Conservation (phyloP, 2,797 vertebrate genomes). For the Paguma larvata region DNA sequence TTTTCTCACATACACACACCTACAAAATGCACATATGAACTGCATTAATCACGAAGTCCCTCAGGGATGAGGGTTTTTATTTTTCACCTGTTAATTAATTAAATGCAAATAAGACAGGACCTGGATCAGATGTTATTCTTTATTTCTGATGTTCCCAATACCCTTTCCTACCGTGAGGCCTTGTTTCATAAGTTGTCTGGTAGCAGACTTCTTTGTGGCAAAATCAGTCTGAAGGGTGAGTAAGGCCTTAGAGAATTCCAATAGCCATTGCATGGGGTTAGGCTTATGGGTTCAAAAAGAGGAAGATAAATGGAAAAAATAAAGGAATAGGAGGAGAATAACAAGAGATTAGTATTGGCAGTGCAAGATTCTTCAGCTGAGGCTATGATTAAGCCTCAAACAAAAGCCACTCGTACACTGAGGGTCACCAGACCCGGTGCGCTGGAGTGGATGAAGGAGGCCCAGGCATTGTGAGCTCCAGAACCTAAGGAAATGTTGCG, state of each 20-base stretch:
- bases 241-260: neutral
- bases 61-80: neutral
- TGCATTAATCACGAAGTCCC: neutral
- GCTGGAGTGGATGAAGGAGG: neutral
- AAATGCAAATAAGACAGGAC: neutral
- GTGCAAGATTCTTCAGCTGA: neutral
- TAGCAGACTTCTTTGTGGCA: neutral
- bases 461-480: neutral
- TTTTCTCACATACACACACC: neutral
- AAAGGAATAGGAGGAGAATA: neutral
- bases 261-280: neutral
- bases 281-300: neutral
- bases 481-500: neutral
- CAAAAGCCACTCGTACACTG: neutral
- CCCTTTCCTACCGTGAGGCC: neutral
- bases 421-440: neutral
- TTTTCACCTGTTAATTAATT: neutral
- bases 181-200: neutral
- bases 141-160: neutral
- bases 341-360: neutral
- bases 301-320: neutral
- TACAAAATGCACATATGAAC: neutral
- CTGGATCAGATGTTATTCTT: neutral
- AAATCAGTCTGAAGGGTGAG: neutral
- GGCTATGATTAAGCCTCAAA: neutral